Percentiles rank a stretch among this genome's conserved stretches.
Conservation (phyloP, 2,113 vertebrate species). For the Chlorodrepanis virens region DNA sequence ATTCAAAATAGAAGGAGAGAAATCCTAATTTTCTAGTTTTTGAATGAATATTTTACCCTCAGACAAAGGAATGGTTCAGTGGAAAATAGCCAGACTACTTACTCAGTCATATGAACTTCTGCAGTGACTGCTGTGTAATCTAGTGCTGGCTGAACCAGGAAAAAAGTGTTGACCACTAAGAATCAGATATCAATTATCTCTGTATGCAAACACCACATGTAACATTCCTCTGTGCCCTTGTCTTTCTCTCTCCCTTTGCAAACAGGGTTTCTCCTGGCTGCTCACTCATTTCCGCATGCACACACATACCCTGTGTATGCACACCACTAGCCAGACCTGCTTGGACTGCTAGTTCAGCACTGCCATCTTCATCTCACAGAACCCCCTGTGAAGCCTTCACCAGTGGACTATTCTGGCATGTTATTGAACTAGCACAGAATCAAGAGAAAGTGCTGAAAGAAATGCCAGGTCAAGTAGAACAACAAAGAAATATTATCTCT, state of each 20-base stretch:
- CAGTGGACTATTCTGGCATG: not conserved
- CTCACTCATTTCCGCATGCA: not conserved
- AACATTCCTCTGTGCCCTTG: not conserved
- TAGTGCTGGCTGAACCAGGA: constrained; percentile 12
- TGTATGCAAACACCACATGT: not conserved
- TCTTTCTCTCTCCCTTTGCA: not conserved
- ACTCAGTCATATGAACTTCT: constrained; percentile 49
- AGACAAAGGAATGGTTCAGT: not conserved
- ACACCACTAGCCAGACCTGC: not conserved
- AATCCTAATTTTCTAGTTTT: constrained; percentile 13
- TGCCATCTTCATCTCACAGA: not conserved
- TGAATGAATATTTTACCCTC: constrained; percentile 26
- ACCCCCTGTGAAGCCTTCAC: not conserved
- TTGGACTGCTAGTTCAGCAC: not conserved
- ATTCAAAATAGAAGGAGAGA: not conserved
- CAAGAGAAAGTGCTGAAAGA: not conserved
- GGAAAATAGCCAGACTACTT: constrained; percentile 35
- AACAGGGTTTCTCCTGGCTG: not conserved
- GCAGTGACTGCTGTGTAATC: constrained; percentile 16
- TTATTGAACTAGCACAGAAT: not conserved
- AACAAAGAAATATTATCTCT: not conserved
- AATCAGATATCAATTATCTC: constrained; percentile 5
- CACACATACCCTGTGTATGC: not conserved
- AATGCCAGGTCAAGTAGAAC: not conserved
- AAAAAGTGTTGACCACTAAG: not conserved